Percentiles rank a stretch among this genome's conserved stretches.
phyloP scores from a whole-genome alignment of 2,113 vertebrate genomes.

The Xenopus laevis region DNA sequence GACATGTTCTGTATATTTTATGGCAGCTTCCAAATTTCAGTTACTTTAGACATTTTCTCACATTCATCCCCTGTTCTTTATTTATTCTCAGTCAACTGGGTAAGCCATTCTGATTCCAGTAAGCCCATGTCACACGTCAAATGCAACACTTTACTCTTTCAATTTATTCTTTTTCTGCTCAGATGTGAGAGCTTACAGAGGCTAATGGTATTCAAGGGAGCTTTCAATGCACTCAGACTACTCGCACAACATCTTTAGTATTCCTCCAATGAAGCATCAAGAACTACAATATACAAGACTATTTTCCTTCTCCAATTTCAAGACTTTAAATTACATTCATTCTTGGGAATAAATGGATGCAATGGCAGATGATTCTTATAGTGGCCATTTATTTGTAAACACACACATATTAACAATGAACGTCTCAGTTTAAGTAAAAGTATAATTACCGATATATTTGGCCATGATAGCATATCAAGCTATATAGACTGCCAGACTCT shows the following conservation, averaged over 20 bases:
- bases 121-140: slow-evolving; percentile 8
- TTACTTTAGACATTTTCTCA: slow-evolving; percentile 6
- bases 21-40: background rate
- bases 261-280: slow-evolving; percentile 13
- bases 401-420: background rate
- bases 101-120: background rate
- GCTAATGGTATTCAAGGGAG: slow-evolving; percentile 22
- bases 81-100: background rate
- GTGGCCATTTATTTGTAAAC: background rate
- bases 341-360: background rate
- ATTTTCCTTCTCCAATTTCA: background rate
- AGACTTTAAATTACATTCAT: background rate
- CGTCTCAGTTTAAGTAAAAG: background rate
- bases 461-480: too few relatives aligned
- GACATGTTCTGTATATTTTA: background rate
- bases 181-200: slow-evolving; percentile 4
- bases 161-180: slow-evolving; percentile 10
- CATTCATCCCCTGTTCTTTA: slow-evolving; percentile 1
- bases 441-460: too few relatives aligned
- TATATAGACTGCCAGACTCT: background rate
- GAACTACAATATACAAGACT: slow-evolving; percentile 14
- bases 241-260: background rate
- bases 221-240: slow-evolving; percentile 1
- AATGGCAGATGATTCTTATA: background rate
- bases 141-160: slow-evolving; percentile 14